phyloP scores from a whole-genome alignment of 2,113 vertebrate species.

The Hystrix brachyura region DNA sequence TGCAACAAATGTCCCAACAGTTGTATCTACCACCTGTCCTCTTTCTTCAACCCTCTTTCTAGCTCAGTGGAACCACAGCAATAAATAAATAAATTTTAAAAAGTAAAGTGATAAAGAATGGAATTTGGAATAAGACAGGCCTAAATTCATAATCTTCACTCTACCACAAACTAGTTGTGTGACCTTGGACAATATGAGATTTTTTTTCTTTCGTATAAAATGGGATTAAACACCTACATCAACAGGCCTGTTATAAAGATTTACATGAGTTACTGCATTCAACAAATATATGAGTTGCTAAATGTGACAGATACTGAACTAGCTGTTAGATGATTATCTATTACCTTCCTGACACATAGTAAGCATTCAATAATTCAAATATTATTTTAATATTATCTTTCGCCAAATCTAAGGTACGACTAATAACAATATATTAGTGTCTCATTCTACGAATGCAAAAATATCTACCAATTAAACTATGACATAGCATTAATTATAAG shows the following conservation, averaged over 20 bases:
- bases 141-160: neutral
- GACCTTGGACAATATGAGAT: neutral
- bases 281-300: neutral
- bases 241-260: neutral
- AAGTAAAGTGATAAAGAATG: neutral
- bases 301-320: slow-evolving; percentile 28
- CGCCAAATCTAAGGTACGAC: slow-evolving; percentile 20
- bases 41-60: neutral
- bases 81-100: neutral
- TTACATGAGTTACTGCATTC: neutral
- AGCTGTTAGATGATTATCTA: slow-evolving; percentile 17
- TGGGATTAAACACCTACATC: neutral
- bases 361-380: neutral
- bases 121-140: neutral
- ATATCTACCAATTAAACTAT: slow-evolving; percentile 34
- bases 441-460: slow-evolving; percentile 40
- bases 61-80: neutral
- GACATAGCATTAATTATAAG: neutral
- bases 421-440: slow-evolving; percentile 22
- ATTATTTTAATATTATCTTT: neutral
- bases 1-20: neutral
- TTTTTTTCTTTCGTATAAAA: neutral
- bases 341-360: slow-evolving; percentile 5
- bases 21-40: neutral
- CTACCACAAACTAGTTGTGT: neutral